Percentiles rank a stretch among this genome's conserved stretches.
These are phyloP conservation scores for Chrysodeixis includens DNA, from an alignment of 2,888 invertebrate species.

Conservation along the genomic window DNA sequence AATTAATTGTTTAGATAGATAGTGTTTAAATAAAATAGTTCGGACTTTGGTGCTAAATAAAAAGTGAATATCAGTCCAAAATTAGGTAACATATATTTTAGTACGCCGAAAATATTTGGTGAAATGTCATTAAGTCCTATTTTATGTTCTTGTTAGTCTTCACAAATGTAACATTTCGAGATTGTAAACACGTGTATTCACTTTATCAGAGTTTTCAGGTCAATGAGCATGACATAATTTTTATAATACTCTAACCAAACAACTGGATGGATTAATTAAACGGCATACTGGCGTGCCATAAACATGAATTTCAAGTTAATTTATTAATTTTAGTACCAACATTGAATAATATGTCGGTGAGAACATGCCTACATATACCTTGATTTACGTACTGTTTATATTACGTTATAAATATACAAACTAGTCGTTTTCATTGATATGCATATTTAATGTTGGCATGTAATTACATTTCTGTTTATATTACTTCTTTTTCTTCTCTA, in stretches of 20 bases:
- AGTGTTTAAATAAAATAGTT: constrained; percentile 77
- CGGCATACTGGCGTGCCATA: constrained; percentile 46
- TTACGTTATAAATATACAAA: constrained; percentile 40
- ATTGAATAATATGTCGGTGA: constrained; percentile 22
- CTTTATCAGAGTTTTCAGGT: constrained; percentile 10
- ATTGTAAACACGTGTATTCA: constrained; percentile 5
- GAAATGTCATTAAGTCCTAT: constrained; percentile 31
- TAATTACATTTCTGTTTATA: constrained; percentile 42
- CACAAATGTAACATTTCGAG: constrained; percentile 16
- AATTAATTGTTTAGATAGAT: constrained; percentile 70
- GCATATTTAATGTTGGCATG: constrained; percentile 43
- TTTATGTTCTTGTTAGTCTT: constrained; percentile 24
- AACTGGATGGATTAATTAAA: constrained; percentile 19
- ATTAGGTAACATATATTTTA: constrained; percentile 63
- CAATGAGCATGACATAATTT: constrained; percentile 16
- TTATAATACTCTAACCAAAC: constrained; percentile 18
- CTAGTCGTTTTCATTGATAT: constrained; percentile 53
- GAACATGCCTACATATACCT: constrained; percentile 16
- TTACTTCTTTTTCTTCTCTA: constrained; percentile 38
- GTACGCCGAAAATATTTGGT: constrained; percentile 45
- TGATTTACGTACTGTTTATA: constrained; percentile 38
- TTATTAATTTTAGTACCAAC: constrained; percentile 25
- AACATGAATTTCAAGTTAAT: constrained; percentile 32
- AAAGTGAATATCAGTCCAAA: constrained; percentile 77
- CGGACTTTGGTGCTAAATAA: constrained; percentile 86